These are phyloP conservation scores for Pyrgilauda ruficollis DNA, from an alignment of 2,113 vertebrate genomes.

Conservation along the genomic window DNA sequence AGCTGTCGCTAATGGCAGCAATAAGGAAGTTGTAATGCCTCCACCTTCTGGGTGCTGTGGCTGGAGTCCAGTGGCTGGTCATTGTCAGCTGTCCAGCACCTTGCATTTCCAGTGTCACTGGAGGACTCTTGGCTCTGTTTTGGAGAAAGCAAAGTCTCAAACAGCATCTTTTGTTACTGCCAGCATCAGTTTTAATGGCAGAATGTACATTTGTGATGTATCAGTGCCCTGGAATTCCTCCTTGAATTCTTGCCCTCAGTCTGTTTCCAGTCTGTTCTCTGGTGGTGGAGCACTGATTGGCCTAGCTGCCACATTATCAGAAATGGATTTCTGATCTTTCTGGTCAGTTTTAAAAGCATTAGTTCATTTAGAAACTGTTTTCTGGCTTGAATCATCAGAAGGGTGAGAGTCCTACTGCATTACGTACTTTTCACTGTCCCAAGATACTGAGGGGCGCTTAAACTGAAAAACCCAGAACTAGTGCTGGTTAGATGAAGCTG, in stretches of 20 bases:
- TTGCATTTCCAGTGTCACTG: not conserved
- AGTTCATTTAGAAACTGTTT: not conserved
- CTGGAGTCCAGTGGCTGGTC: not conserved
- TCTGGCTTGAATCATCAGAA: not conserved
- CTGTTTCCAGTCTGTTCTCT: not conserved
- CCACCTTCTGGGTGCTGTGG: not conserved
- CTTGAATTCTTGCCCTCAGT: not conserved
- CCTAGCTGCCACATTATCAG: not conserved
- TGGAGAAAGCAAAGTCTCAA: not conserved
- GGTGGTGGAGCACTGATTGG: not conserved
- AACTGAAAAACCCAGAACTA: not conserved
- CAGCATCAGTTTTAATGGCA: not conserved
- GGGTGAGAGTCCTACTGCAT: accelerated
- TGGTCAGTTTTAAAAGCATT: not conserved
- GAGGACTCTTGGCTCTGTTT: not conserved
- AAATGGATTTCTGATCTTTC: not conserved
- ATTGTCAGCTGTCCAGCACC: accelerated
- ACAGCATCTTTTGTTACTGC: not conserved
- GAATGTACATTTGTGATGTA: not conserved
- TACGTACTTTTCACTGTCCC: not conserved
- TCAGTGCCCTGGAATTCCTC: accelerated
- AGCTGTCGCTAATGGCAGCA: not conserved
- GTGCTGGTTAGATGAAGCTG: not conserved
- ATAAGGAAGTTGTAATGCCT: not conserved
- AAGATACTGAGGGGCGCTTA: not conserved